Percentiles rank a stretch among this genome's conserved stretches.
These are phyloP conservation scores for Echinops telfairi DNA, from an alignment of 2,113 vertebrate species.

Conservation along the genomic window DNA sequence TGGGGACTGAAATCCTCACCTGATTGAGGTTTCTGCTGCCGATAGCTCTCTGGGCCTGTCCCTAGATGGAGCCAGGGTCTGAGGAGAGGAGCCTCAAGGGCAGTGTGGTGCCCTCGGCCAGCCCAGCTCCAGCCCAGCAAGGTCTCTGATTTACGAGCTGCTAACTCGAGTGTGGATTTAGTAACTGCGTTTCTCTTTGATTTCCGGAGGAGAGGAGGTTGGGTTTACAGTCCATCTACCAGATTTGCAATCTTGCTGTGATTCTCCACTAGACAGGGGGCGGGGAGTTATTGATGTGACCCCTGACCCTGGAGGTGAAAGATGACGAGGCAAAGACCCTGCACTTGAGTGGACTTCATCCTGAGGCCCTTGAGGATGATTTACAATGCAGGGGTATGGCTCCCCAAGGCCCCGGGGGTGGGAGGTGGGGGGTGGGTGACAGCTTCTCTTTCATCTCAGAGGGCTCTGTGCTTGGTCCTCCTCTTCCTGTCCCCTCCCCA, in stretches of 20 bases:
- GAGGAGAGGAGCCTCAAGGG: not conserved
- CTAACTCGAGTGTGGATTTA: constrained; percentile 33
- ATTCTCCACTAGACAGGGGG: not conserved
- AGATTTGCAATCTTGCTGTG: fast-evolving
- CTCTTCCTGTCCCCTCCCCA: not conserved
- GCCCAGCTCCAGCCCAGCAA: not conserved
- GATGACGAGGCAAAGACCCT: constrained; percentile 52
- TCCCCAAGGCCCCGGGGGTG: not conserved
- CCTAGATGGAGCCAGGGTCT: not conserved
- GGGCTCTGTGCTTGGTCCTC: not conserved
- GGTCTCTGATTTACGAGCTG: not conserved
- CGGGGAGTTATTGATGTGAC: constrained; percentile 6
- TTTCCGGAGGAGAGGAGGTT: not conserved
- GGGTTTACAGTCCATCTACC: not conserved
- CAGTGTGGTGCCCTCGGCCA: not conserved
- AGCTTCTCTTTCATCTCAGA: too few species aligned
- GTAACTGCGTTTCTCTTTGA: constrained; percentile 23
- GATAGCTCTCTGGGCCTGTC: fast-evolving
- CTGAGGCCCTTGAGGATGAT: not conserved
- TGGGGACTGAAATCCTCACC: too few species aligned
- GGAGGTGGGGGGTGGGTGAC: too few species aligned
- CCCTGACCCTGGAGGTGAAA: not conserved
- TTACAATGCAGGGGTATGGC: not conserved
- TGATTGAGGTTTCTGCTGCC: not conserved
- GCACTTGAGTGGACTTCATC: not conserved